A percentile compares a stretch with the other conserved stretches of the same genome.
These are phyloP conservation scores for Drosophila pallidifrons DNA, from an alignment of 1,140 invertebrate species.

Conservation along the genomic window DNA sequence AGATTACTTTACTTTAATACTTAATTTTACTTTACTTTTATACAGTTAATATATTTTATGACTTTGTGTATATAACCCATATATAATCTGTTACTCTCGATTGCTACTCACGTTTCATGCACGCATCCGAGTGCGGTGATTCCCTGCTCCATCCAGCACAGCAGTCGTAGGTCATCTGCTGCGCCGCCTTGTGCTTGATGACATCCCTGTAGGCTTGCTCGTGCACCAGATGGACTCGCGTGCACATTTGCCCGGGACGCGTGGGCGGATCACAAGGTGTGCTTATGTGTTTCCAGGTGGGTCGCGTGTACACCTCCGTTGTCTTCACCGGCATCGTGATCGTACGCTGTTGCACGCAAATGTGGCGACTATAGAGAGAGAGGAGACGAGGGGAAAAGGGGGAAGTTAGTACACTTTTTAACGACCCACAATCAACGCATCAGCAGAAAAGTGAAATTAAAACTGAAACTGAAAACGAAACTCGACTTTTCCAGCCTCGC, in stretches of 20 bases:
- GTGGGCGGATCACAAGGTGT: conserved; percentile 86
- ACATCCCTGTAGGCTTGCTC: conserved; percentile 86
- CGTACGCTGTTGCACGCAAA: conserved; percentile 85
- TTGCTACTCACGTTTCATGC: conserved; percentile 87
- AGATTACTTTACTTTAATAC: no score
- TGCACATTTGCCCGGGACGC: conserved; percentile 85
- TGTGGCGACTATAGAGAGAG: conserved; percentile 84
- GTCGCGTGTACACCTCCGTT: conserved; percentile 85
- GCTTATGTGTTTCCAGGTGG: conserved; percentile 86
- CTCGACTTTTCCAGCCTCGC: conserved; percentile 68
- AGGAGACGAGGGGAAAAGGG: conserved; percentile 28
- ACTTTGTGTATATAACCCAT: no score
- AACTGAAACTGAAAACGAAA: conserved; percentile 4
- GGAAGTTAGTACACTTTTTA: conserved; percentile 33
- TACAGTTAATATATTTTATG: no score
- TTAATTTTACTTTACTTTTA: no score
- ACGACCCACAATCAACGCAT: conserved; percentile 55
- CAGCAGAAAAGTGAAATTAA: conserved; percentile 55
- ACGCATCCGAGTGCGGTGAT: conserved; percentile 86
- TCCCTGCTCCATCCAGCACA: conserved; percentile 88
- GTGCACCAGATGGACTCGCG: conserved; percentile 85
- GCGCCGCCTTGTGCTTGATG: conserved; percentile 85
- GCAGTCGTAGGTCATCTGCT: conserved; percentile 86
- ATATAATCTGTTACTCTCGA: no score
- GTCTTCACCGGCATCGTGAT: conserved; percentile 85